Evolutionary conservation across 1,140 invertebrate genomes (phyloP), one percentile per base, ranked within the genome.

Genomic region (Ostrea edulis): DNA sequence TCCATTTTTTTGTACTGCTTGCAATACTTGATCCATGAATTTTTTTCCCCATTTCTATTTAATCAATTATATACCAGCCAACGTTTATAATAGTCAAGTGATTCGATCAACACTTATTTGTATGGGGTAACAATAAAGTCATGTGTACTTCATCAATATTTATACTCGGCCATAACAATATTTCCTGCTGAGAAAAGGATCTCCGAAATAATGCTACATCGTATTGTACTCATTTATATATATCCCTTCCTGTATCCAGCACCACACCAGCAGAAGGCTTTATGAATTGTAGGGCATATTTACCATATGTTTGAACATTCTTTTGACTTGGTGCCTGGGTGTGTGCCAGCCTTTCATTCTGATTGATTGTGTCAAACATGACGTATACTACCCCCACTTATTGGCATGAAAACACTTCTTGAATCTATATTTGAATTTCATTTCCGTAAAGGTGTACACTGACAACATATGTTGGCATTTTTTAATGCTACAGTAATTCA

Each of bases 301-400:
- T 29, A 77, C 68, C 68, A 77, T 77, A 77, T 77, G 68, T 77
- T 62, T 62, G 55, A 62, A 62, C 55, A 62, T 58, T 58, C 12
- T 58, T 58, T 5, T 25, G 68, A 35, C 22, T 71, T 77, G 29
- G 29, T 77, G 22, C 68, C 29, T 77, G 68, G 68, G 35, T 77
- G 29, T 17, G 35, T 77, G 68, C 68, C 68, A 77, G 17, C 29
- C 68, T 77, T 35, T 14, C 68, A 77, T 9, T 77, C 68, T 12
- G 68, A 77, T 14, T 62, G 58, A 62, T 77, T 77, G 68, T 77
- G 68, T 77, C 68, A 77, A 77, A 77, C 11, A 29, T 77, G 14
- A 44, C 29, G 22, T 77, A 14, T 25, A 71, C 55, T 20, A 62
- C 17, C 55, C 17, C 25, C 68, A 77, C 11, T 62, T 14, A 62